Base-by-base conservation (phyloP, 1,140 invertebrate genomes). In the Aphidius ervi region DNA sequence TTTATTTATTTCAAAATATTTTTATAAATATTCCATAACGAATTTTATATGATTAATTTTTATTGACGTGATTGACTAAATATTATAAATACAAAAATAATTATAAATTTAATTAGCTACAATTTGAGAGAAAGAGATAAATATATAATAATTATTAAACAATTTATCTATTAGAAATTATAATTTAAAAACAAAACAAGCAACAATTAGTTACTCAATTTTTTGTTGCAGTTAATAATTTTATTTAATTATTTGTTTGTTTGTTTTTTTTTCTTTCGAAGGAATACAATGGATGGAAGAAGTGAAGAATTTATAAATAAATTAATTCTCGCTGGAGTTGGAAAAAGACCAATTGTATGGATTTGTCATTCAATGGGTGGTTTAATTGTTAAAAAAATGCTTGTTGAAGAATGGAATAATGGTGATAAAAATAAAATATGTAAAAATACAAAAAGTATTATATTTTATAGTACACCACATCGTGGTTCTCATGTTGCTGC, bases 301-400 rank as follows among this genome's bases (percentile, higher is more conserved):
- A 86, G 87, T 58, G 68, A 80, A 40, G 83, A 87, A 67, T 75
- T 93, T 46, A 70, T 84, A 6, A 71, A 82, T 23, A 88, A 87
- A 68, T 74, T 94, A 48, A 59, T 82, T 41, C 74, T 80, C 68
- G 87, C 89, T 59, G 87, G 86, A 59, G 82, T 94, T 31, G 91
- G 91, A 4, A 75, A 81, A 55, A 81, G 86, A 68, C 88, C 89
- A 6, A 83, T 91, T 58, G 82, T 93, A 57, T 93, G 89, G 88
- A 80, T 93, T 23, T 86, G 88, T 16, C 91, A 94, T 77, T 93
- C 91, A 5, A 93, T 93, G 90, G 92, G 92, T 67, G 92, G 91
- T 49, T 80, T 94, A 10, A 80, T 93, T 48, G 86, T 91, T 1
- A 93, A 94, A 78, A 84, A 90, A 66, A 85, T 92, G 63, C 70